Base-by-base conservation (phyloP, 2,888 invertebrate genomes). In the Oscheius sp. region DNA sequence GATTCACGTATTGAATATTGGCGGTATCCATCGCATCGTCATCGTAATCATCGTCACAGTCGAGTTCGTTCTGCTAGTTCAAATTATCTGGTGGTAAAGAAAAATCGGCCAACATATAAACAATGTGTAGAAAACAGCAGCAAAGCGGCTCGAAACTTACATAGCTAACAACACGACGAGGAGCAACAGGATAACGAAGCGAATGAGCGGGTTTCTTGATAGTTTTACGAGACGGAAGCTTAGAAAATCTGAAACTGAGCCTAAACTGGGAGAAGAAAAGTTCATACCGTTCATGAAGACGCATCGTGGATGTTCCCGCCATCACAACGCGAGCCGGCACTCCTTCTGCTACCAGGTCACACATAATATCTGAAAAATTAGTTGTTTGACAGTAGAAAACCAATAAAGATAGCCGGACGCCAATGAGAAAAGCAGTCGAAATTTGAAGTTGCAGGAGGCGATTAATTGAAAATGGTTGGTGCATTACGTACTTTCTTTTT, bases 251-350 rank as follows among this genome's bases (percentile, higher is more conserved):
- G 33, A 21, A 70, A 5, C 21, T 7, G 9, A 4, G 13, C 33
- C 2, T 32, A n/a, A 13, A 32, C 9, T 58, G 11, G 37, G 37
- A 42, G 55, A 70, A 42, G 11, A 48, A 21, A 50, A 42, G 29
- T 32, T 57, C 42, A 2, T 53, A 70, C 70, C 70, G 57, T 21
- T 70, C 70, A 7, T 70, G 42, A 13, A 70, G 59, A 13, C 32
- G 42, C 58, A 70, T 70, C 1, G 47, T 59, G n/a, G 59, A 59
- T 11, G 58, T 70, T 9, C 70, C 70, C 7, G 70, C 60, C 50
- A 70, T 59, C 13, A 70, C 70, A 42, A 68, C 53, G 21, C 68
- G 53, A 10, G 68, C 55, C 1, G 68, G 68, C 4, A 68, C 68
- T 7, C 68, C 68, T 47, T 63, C 63, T 2, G 63, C 29, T 2